A percentile compares a stretch with the other conserved stretches of the same genome.
phyloP scores from a whole-genome alignment of 2,888 invertebrate species.

The Furcula furcula region DNA sequence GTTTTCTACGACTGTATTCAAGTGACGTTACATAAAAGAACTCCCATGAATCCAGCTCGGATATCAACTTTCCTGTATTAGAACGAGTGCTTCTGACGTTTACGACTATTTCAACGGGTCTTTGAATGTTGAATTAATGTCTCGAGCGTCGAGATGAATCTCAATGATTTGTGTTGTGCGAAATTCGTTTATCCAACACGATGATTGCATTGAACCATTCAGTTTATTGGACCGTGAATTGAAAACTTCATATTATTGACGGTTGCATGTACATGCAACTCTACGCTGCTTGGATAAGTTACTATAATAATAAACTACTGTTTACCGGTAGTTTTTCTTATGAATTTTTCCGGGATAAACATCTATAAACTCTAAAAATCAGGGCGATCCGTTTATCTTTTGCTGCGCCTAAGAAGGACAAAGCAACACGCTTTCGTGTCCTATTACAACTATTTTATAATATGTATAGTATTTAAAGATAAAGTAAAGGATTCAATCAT shows the following conservation, averaged over 20 bases:
- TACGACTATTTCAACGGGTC: conserved; percentile 34
- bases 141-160: conserved; percentile 34
- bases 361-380: too few relatives aligned
- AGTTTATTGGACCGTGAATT: conserved; percentile 55
- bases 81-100: conserved; percentile 38
- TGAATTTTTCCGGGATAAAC: too few relatives aligned
- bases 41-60: conserved; percentile 46
- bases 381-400: too few relatives aligned
- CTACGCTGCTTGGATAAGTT: too few relatives aligned
- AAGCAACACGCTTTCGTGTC: too few relatives aligned
- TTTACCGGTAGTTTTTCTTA: too few relatives aligned
- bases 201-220: conserved; percentile 54
- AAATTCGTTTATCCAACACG: conserved; percentile 57
- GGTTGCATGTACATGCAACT: too few relatives aligned
- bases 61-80: conserved; percentile 40
- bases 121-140: conserved; percentile 48
- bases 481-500: too few relatives aligned
- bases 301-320: too few relatives aligned
- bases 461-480: too few relatives aligned
- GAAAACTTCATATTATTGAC: conserved; percentile 34
- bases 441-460: too few relatives aligned
- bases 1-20: conserved; percentile 51
- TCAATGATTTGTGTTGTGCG: conserved; percentile 51
- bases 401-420: too few relatives aligned
- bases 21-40: conserved; percentile 57